Evolutionary conservation across 2,797 vertebrate genomes (phyloP).

Genomic region (Labroides dimidiatus): DNA sequence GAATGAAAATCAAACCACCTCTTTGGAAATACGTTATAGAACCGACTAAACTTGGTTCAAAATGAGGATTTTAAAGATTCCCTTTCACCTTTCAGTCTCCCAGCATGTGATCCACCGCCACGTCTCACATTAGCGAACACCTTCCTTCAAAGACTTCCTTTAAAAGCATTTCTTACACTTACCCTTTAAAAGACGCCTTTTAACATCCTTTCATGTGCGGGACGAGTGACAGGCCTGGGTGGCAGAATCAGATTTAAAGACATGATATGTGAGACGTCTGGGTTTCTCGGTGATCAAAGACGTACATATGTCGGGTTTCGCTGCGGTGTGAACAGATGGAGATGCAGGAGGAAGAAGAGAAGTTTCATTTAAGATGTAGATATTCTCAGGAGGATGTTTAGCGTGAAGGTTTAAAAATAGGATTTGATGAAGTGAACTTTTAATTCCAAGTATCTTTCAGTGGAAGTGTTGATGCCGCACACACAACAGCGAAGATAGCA

Average conservation of each 20-base stretch:
- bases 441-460: background rate
- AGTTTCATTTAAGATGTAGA: constrained; percentile 6
- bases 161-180: background rate
- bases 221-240: constrained; percentile 11
- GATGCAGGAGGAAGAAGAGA: background rate
- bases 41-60: background rate
- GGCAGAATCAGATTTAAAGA: constrained; percentile 17
- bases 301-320: background rate
- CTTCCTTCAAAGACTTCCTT: constrained; percentile 21
- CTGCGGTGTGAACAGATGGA: constrained; percentile 13
- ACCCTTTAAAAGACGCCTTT: constrained; percentile 21
- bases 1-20: too few relatives aligned
- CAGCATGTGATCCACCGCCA: too few relatives aligned
- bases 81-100: background rate
- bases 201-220: constrained; percentile 20
- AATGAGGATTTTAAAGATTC: constrained; percentile 1
- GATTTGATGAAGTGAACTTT: background rate
- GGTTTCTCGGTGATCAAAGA: constrained; percentile 4
- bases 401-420: background rate
- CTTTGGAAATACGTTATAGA: too few relatives aligned
- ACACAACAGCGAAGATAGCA: constrained; percentile 41
- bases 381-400: background rate
- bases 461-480: background rate
- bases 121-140: constrained; percentile 1
- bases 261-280: background rate